Evolutionary conservation across 2,113 vertebrate species (phyloP).

Genomic region (Rutilus rutilus): DNA sequence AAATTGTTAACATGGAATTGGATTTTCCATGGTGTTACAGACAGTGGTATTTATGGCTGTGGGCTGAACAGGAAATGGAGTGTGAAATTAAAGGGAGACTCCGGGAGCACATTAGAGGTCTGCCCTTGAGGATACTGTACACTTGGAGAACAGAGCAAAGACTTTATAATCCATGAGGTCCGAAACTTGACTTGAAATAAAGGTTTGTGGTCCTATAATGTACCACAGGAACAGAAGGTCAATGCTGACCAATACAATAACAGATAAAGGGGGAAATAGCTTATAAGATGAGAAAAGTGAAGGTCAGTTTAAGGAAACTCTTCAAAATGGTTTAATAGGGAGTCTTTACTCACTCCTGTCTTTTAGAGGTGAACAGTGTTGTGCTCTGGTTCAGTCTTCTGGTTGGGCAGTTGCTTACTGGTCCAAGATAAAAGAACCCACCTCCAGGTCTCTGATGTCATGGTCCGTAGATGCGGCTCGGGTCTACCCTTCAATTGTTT

Average conservation of each 20-base stretch:
- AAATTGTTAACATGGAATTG: neutral
- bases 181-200: neutral
- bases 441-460: neutral
- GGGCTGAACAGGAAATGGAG: conserved; percentile 29
- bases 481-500: neutral
- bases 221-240: neutral
- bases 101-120: neutral
- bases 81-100: conserved; percentile 47
- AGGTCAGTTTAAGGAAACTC: neutral
- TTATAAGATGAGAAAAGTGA: neutral
- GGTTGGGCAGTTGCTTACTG: neutral
- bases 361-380: neutral
- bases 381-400: neutral
- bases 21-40: conserved; percentile 19
- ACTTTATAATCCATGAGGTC: conserved; percentile 16
- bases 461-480: neutral
- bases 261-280: neutral
- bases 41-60: conserved; percentile 32
- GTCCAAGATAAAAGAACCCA: neutral
- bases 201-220: neutral
- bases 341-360: neutral
- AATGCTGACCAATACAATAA: neutral
- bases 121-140: conserved; percentile 37
- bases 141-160: neutral
- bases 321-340: neutral